These are phyloP conservation scores for Mya arenaria DNA, from an alignment of 1,140 invertebrate species.

Conservation along the genomic window DNA sequence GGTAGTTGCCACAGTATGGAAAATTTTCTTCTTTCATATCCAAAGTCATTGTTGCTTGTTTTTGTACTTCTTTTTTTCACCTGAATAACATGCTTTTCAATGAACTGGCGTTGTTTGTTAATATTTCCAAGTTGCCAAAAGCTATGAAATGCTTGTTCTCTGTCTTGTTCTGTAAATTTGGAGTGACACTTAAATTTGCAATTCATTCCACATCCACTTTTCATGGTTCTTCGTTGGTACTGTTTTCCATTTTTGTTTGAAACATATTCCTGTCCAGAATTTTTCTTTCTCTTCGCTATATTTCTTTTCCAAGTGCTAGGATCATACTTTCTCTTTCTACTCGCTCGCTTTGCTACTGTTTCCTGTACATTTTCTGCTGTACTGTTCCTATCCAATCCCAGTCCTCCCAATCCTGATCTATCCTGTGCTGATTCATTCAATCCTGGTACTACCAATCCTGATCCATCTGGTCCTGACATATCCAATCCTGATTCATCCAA, in stretches of 20 bases:
- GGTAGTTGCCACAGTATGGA: background rate
- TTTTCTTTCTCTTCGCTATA: background rate
- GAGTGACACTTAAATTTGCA: slow-evolving; percentile 43
- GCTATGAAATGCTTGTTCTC: slow-evolving; percentile 30
- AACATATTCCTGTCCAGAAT: background rate
- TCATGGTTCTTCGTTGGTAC: background rate
- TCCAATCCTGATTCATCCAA: too few relatives aligned
- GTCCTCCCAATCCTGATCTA: too few relatives aligned
- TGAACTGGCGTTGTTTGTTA: slow-evolving; percentile 16
- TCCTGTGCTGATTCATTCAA: too few relatives aligned
- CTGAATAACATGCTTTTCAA: slow-evolving; percentile 26
- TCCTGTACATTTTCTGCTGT: too few relatives aligned
- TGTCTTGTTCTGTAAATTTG: slow-evolving; percentile 28
- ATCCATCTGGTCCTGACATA: too few relatives aligned
- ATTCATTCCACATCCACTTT: slow-evolving; percentile 16
- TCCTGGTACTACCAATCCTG: too few relatives aligned
- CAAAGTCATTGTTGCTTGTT: background rate
- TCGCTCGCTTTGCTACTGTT: too few relatives aligned
- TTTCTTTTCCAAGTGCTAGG: slow-evolving; percentile 9
- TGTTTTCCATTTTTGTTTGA: background rate
- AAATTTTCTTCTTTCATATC: background rate
- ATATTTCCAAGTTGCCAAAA: slow-evolving; percentile 33
- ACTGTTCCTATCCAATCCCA: too few relatives aligned
- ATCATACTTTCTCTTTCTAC: background rate
- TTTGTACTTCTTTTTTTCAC: slow-evolving; percentile 13